Percentiles rank a stretch among this genome's conserved stretches.
These are phyloP conservation scores for Somateria mollissima DNA, from an alignment of 2,797 vertebrate genomes.

Conservation along the genomic window DNA sequence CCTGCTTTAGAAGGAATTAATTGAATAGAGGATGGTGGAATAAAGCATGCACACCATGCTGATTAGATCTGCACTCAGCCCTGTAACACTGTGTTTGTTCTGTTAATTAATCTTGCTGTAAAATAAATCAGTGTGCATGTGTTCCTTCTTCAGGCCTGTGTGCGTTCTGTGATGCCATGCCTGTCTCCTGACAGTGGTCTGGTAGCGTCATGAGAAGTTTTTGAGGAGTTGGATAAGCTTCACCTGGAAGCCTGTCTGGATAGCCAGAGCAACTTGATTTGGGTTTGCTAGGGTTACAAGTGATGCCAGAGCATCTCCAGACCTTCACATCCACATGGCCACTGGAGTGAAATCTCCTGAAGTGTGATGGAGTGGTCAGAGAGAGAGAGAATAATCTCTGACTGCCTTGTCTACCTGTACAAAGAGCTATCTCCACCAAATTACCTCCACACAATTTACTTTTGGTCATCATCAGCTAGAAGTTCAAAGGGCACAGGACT, in stretches of 20 bases:
- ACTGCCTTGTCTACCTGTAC: not conserved
- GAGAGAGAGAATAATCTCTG: not conserved
- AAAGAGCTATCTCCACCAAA: not conserved
- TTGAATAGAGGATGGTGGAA: not conserved
- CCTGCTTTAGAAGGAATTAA: slow-evolving; percentile 23
- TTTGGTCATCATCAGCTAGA: not conserved
- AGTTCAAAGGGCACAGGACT: not conserved
- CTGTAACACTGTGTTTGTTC: not conserved
- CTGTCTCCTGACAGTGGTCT: not conserved
- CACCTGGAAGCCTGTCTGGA: not conserved
- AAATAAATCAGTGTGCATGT: not conserved
- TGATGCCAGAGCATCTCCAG: not conserved
- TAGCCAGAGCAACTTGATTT: not conserved
- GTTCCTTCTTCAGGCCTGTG: not conserved
- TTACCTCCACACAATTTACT: not conserved
- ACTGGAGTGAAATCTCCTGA: not conserved
- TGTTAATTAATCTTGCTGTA: not conserved
- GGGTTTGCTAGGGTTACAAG: not conserved
- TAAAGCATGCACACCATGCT: not conserved
- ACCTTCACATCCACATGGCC: not conserved
- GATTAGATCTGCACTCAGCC: not conserved
- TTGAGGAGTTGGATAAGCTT: not conserved
- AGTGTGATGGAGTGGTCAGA: not conserved
- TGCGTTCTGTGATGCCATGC: not conserved
- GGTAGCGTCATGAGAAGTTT: not conserved